Evolutionary conservation across 2,888 invertebrate species (phyloP).

Genomic region (Drosophila buzzatii): DNA sequence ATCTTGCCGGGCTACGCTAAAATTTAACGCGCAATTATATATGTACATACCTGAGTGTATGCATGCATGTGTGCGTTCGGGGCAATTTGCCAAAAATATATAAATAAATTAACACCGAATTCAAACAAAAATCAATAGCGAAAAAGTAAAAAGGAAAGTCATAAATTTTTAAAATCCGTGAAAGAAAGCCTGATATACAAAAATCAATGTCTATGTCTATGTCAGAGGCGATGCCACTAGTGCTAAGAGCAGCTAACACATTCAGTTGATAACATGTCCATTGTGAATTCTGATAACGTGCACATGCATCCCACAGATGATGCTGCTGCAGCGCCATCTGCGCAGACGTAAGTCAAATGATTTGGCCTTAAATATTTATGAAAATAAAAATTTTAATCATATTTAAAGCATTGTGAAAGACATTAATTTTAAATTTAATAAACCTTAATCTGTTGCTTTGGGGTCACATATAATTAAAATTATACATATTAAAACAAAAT

Average conservation of each 20-base stretch:
- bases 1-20: constrained; percentile 7
- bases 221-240: not conserved
- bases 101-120: constrained; percentile 37
- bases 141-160: not conserved
- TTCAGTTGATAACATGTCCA: constrained; percentile 3
- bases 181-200: not conserved
- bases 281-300: constrained; percentile 2
- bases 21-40: not conserved
- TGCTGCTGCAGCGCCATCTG: constrained; percentile 11
- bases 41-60: not conserved
- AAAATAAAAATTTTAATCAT: not conserved
- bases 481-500: not conserved
- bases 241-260: not conserved
- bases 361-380: not conserved
- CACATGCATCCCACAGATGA: constrained; percentile 10
- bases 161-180: not conserved
- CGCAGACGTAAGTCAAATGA: constrained; percentile 8
- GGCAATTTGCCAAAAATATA: constrained; percentile 45
- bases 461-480: not conserved
- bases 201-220: constrained; percentile 1
- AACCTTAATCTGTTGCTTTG: not conserved
- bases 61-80: constrained; percentile 23
- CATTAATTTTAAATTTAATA: not conserved
- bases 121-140: constrained; percentile 63
- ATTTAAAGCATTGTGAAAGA: not conserved